Percentiles rank a stretch among this genome's conserved stretches.
Evolutionary conservation across 2,113 vertebrate species (phyloP).

Genomic region (Protobothrops flavoviridis): DNA sequence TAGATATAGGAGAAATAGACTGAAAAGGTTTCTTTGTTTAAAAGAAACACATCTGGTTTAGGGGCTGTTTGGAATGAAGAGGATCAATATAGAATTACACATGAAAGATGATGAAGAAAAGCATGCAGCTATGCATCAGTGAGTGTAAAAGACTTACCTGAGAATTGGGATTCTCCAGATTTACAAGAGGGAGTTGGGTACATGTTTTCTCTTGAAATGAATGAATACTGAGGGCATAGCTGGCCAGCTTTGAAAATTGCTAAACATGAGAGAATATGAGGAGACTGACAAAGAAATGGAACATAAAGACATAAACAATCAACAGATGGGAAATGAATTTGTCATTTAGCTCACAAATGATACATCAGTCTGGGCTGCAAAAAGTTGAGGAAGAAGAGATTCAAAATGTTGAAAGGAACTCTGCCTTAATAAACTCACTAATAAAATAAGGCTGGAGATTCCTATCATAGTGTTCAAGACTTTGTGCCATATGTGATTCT

Average conservation of each 20-base stretch:
- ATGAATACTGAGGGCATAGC: neutral
- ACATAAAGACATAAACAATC: neutral
- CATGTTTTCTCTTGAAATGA: neutral
- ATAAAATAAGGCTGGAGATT: neutral
- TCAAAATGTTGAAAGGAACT: neutral
- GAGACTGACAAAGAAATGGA: neutral
- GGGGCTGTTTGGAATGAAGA: neutral
- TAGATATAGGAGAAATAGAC: neutral
- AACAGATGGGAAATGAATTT: neutral
- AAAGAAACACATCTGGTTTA: neutral
- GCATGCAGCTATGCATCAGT: neutral
- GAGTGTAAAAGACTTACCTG: slow-evolving; percentile 1
- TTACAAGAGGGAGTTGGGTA: neutral
- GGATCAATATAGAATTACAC: neutral
- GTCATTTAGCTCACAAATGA: neutral
- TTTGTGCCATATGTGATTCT: neutral
- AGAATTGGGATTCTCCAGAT: neutral
- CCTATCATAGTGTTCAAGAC: neutral
- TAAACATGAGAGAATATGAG: neutral
- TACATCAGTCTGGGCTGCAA: neutral
- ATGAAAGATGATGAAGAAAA: neutral
- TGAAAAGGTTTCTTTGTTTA: neutral
- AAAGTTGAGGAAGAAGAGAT: neutral
- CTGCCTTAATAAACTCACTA: neutral
- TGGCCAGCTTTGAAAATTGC: slow-evolving; percentile 3